Evolutionary conservation across 2,888 invertebrate species (phyloP).

Genomic region (Caradrina clavipalpis): DNA sequence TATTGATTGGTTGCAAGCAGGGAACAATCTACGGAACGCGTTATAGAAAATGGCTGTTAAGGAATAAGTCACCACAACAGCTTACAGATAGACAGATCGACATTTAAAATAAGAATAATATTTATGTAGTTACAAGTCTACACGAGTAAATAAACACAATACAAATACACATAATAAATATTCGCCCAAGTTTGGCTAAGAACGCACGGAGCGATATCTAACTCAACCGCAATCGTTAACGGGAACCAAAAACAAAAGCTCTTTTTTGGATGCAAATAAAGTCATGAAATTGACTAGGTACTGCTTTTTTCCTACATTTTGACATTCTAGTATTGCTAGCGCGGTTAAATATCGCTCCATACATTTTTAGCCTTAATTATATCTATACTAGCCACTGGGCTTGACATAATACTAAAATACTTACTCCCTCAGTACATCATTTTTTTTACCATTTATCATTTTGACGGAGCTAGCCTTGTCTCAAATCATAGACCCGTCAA

Average conservation of each 20-base stretch:
- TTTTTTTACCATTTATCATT: not conserved
- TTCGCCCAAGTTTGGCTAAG: not conserved
- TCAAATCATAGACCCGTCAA: not conserved
- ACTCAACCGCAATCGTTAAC: too few relatives aligned
- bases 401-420: conserved; percentile 17
- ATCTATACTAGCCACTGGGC: conserved; percentile 18
- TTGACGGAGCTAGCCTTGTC: not conserved
- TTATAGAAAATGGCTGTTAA: too few relatives aligned
- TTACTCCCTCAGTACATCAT: conserved; percentile 1
- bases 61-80: not conserved
- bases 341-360: not conserved
- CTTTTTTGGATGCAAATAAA: too few relatives aligned
- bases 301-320: too few relatives aligned
- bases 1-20: too few relatives aligned
- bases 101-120: conserved; percentile 13
- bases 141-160: conserved; percentile 13
- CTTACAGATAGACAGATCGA: conserved; percentile 9
- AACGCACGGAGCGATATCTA: not conserved
- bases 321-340: not conserved
- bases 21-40: too few relatives aligned
- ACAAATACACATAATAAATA: conserved; percentile 19
- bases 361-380: not conserved
- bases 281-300: too few relatives aligned
- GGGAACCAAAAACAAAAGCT: too few relatives aligned
- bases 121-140: not conserved